Evolutionary conservation across 2,113 vertebrate genomes (phyloP), one percentile per base, ranked within the genome.

Genomic region (Tupaia tana): DNA sequence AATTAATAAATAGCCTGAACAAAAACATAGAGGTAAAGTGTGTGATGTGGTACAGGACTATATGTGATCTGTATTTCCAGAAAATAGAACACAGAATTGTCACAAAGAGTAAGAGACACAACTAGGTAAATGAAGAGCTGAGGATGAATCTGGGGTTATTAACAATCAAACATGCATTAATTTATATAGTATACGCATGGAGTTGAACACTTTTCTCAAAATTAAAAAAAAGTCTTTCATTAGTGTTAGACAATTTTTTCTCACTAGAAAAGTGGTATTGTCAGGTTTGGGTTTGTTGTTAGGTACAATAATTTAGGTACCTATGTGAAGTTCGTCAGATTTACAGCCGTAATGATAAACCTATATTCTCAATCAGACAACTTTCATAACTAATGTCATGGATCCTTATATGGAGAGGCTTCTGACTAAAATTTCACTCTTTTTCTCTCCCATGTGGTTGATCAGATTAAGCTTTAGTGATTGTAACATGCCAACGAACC

Each of bases 401-500:
- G 9, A 7, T 43, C 25, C 11, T 29, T 82, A 6, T 0, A 61
- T 22, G 86, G 0, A 92, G n/a, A 81, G 1, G 90, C n/a, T 90
- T 16, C 83, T 74, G 14, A 31, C n/a, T 88, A 24, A 67, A 84
- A 24, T 69, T 29, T 52, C 2, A 78, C 7, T 52, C 13, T 10
- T n/a, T 24, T 29, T 0, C 0, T 25, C 11, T 71, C 54, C 59
- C 31, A n/a, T 63, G 52, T 81, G 86, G 43, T 54, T 94, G 90
- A 80, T 92, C 59, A 14, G 75, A 80, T 75, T 77, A 24, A 59
- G 34, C 86, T 86, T 86, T 64, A 92, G 24, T 64, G 83, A 88
- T 91, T 66, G 34, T 63, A 52, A 24, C 14, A 71, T 81, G 24
- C 27, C 4, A 80, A 52, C 74, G 58, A 89, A 77, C 56, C 9